Evolutionary conservation across 2,888 invertebrate genomes (phyloP), one percentile per base, ranked within the genome.

Genomic region (Plagiodera versicolora): DNA sequence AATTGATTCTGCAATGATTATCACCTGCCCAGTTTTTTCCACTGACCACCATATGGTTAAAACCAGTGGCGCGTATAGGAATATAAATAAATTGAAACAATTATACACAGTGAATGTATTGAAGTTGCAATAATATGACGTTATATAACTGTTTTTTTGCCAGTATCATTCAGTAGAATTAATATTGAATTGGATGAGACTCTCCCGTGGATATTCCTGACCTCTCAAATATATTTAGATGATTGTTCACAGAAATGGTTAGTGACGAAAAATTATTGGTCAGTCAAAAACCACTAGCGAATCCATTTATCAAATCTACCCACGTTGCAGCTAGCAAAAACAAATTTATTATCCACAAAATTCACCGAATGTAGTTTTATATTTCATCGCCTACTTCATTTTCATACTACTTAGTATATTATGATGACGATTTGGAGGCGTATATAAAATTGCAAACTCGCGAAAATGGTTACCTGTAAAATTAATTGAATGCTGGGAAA

Each of bases 351-450:
- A 70, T 70, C 67, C 64, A 66, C 66, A 70, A 71, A 71, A 71
- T 61, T 73, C 71, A 72, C 71, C 72, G 69, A 72, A 73, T 69
- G 73, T 67, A 68, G 70, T 72, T 71, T 71, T 70, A 68, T 66
- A 66, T 65, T 63, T 66, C 60, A 56, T 65, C 70, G 64, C 68
- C 70, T 64, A 69, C 68, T 66, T 59, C 53, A 53, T 65, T 66
- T 63, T 64, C 63, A 61, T 66, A 70, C 66, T 66, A n/a, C 65
- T 65, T 56, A 59, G 52, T 56, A 70, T 70, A 70, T 69, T 72
- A 70, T 68, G 45, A 64, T 59, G 57, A 18, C 17, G 61, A 24
- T 24, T 24, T 24, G 6, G 4, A 3, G 24, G 24, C 24, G 60
- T 57, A 66, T 67, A 70, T 67, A 68, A 67, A 67, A 71, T 68